Evolutionary conservation across 2,113 vertebrate genomes (phyloP).

Genomic region (Peromyscus californicus): DNA sequence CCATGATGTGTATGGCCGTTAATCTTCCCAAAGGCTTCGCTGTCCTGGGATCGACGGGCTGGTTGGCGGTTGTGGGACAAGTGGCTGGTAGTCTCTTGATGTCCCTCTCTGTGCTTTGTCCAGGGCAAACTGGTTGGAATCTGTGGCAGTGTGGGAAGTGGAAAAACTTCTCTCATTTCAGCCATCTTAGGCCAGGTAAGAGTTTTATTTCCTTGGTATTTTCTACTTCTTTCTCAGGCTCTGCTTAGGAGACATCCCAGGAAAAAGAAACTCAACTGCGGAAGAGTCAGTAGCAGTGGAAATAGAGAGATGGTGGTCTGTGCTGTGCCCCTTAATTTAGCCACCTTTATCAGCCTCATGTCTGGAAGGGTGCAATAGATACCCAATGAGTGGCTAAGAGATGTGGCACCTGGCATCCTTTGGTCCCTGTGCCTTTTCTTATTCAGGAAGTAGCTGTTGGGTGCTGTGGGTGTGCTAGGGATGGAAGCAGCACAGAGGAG

Average conservation of each 20-base stretch:
- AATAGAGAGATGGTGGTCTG: background rate
- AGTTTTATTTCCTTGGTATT: constrained; percentile 1
- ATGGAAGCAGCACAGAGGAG: background rate
- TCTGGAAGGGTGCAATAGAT: background rate
- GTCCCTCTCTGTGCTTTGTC: constrained; percentile 32
- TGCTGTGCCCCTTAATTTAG: accelerated
- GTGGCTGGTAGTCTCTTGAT: background rate
- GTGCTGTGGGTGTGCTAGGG: background rate
- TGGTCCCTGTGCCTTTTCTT: background rate
- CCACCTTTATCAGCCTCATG: background rate
- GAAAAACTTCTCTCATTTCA: constrained; percentile 95
- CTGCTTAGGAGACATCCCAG: background rate
- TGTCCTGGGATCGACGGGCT: background rate
- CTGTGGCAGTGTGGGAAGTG: constrained; percentile 96
- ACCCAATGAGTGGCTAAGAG: background rate
- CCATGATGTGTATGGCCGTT: background rate
- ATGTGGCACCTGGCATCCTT: background rate
- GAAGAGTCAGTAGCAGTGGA: background rate
- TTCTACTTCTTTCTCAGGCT: constrained; percentile 34
- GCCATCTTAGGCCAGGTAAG: constrained; percentile 96
- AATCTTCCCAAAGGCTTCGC: background rate
- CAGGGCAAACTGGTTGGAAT: constrained; percentile 95
- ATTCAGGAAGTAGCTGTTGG: background rate
- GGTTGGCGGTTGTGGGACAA: background rate
- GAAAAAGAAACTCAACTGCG: constrained; percentile 10